Base-by-base conservation (phyloP, 2,113 vertebrate species). In the Neoarius graeffei region DNA sequence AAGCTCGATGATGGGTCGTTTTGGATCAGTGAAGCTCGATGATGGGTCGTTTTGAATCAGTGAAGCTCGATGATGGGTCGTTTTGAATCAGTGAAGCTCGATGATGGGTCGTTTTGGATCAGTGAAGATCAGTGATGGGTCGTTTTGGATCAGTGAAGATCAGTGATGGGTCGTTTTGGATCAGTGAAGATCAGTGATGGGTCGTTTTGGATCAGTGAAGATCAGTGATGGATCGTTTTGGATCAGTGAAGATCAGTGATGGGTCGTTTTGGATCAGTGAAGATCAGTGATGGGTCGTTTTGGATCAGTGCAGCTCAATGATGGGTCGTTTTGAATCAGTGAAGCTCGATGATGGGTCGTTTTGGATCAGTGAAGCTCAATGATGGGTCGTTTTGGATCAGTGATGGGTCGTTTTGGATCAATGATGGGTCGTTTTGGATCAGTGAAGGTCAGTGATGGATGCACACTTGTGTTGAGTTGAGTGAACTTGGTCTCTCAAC, bases 231-330 rank as follows among this genome's bases (percentile, higher is more conserved):
- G n/a, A n/a, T n/a, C n/a, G n/a, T n/a, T n/a, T n/a, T n/a, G n/a
- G n/a, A n/a, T n/a, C n/a, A n/a, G n/a, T n/a, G n/a, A n/a, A n/a
- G n/a, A n/a, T n/a, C n/a, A n/a, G n/a, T n/a, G n/a, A n/a, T n/a
- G n/a, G n/a, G n/a, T n/a, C n/a, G 5, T 4, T 54, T 54, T 54
- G 9, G 52, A 54, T 54, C 13, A 25, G 5, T 25, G 42, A 48
- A 5, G 15, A 25, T 50, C 20, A 13, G 2, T 52, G 14, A 25
- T 52, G 25, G 20, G 30, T 13, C 20, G 4, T 11, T 35, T 66
- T 42, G 5, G 30, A 1, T 7, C 0, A 20, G 9, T 13, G 8
- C 0, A 3, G 66, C 10, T 27, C 9, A 27, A 0, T 27, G 8
- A 13, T 67, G 2, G 11, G 20, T 11, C 66, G 30, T n/a, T n/a